Conservation (phyloP, 2,113 vertebrate genomes). For the Piliocolobus tephrosceles region DNA sequence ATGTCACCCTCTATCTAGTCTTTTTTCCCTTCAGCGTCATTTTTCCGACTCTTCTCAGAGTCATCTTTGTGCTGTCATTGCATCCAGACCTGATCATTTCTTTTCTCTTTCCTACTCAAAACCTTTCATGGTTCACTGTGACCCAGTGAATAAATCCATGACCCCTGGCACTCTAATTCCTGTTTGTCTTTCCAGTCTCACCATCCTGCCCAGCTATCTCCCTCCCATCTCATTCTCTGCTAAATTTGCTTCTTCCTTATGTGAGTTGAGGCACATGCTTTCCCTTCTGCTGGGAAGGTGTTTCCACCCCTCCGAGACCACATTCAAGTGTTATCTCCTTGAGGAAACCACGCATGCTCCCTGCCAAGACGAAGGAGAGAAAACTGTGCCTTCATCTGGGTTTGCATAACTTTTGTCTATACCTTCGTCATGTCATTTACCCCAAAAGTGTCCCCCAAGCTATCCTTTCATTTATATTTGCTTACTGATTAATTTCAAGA, state of each 20-base stretch:
- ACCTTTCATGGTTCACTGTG: neutral
- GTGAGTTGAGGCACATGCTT: neutral
- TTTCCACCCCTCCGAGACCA: no score
- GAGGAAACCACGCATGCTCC: neutral
- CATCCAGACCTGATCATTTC: neutral
- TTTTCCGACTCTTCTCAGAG: neutral
- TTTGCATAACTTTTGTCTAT: neutral
- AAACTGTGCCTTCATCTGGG: neutral
- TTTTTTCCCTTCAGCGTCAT: neutral
- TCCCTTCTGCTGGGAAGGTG: neutral
- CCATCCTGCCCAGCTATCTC: fast-evolving
- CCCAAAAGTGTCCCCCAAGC: neutral
- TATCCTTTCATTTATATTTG: neutral
- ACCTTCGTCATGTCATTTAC: neutral
- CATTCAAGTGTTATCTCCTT: neutral
- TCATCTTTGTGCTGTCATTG: neutral
- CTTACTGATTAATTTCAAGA: neutral
- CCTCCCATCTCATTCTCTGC: neutral
- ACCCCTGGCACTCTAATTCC: neutral
- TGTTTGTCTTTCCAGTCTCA: no score
- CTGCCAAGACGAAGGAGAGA: neutral
- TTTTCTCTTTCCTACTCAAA: neutral
- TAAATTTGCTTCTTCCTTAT: neutral
- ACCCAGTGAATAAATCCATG: neutral
- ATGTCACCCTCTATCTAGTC: neutral